Base-by-base conservation (phyloP, 23 tunicate species). In the Oikopleura albicans region DNA sequence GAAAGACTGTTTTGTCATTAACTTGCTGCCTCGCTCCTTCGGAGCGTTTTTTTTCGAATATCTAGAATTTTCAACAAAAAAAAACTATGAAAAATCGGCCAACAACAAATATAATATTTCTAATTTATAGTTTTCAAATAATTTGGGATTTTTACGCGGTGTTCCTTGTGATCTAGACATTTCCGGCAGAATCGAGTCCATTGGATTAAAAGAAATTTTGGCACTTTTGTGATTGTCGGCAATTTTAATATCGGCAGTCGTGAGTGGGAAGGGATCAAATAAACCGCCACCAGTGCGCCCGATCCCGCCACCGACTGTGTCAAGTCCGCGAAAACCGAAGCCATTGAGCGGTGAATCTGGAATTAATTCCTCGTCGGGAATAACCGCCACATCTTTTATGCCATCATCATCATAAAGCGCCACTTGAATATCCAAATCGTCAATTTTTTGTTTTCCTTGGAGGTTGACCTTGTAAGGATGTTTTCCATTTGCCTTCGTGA, bases 401-500 rank as follows among this genome's bases (percentile, higher is more conserved):
- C 79, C 79, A 29, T 71, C 79, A 16, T 16, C 27, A 31, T 71
- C 79, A 71, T 71, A 71, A 2, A 71, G 31, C 4, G 79, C 27
- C 37, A 71, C 79, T 71, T 71, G 27, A 29, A 71, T 12, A 31
- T 71, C 79, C 34, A 71, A 29, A 2, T 71, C 79, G 27, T 71
- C 79, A 37, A 71, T 71, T 71, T 16, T 16, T 71, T 71, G 79
- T 27, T 71, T 27, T 16, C 79, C 79, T 37, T 71, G 79, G 28
- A 71, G 31, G 79, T 71, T 71, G 79, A 71, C 79, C 37, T 71
- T 16, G 79, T 71, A 71, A 4, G 79, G 79, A 71, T 71, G 79
- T 71, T 71, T 71, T 16, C 79, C 79, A 37, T 71, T 29, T 22
- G 36, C 31, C 31, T 71, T 71, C 4, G 36, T 12, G 4, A 71